These are phyloP conservation scores for Isotomurus palustris DNA, from an alignment of 2,888 invertebrate genomes.

Conservation along the genomic window DNA sequence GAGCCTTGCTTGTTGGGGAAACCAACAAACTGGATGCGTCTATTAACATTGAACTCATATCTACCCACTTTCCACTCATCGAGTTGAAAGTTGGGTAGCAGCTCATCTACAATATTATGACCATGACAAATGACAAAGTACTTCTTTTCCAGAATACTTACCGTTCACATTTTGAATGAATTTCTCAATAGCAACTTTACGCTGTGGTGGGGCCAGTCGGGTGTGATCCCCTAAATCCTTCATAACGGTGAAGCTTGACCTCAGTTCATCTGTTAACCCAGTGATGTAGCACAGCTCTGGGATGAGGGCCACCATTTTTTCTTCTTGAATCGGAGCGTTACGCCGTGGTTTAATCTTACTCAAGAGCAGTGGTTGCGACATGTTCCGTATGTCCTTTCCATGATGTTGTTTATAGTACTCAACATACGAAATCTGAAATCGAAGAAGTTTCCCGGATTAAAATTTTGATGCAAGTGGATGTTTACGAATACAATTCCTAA, in stretches of 20 bases:
- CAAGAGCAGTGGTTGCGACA: slow-evolving; percentile 70
- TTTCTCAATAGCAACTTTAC: slow-evolving; percentile 64
- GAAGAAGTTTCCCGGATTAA: too few relatives aligned
- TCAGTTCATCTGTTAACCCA: slow-evolving; percentile 78
- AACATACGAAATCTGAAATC: slow-evolving; percentile 59
- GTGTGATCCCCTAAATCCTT: slow-evolving; percentile 76
- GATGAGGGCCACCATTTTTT: slow-evolving; percentile 57
- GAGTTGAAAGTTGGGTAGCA: too few relatives aligned
- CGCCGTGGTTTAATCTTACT: slow-evolving; percentile 55
- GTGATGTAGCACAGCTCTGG: slow-evolving; percentile 87
- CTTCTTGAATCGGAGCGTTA: slow-evolving; percentile 10
- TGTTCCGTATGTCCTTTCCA: slow-evolving; percentile 67
- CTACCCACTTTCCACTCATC: too few relatives aligned
- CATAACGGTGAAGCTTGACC: slow-evolving; percentile 77
- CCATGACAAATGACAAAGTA: too few relatives aligned
- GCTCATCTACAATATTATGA: too few relatives aligned
- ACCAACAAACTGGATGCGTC: too few relatives aligned
- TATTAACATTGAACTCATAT: too few relatives aligned
- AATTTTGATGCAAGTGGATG: too few relatives aligned
- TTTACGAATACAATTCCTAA: too few relatives aligned
- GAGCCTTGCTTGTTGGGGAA: too few relatives aligned
- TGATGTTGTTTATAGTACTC: slow-evolving; percentile 80
- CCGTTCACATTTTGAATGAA: slow-evolving; percentile 49
- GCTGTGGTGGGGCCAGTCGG: slow-evolving; percentile 71
- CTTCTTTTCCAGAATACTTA: slow-evolving; percentile 32